Evolutionary conservation across 2,888 invertebrate genomes (phyloP), one percentile per base, ranked within the genome.

Genomic region (Pseudoips prasinana): DNA sequence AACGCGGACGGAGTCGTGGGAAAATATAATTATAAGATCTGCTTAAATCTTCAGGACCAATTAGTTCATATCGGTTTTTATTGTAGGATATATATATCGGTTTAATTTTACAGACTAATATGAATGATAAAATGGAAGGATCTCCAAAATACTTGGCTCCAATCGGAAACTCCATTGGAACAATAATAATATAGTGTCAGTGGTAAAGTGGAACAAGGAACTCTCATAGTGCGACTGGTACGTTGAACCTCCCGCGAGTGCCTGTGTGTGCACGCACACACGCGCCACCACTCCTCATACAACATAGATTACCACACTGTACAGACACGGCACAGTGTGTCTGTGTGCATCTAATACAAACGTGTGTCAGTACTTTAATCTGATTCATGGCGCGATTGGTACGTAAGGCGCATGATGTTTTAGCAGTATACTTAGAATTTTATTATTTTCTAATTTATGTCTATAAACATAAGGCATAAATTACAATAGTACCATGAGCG

Each of bases 181-280:
- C 75, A 74, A 84, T 85, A 87, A 84, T 85, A 87, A 83, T 78
- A 82, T 79, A 81, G 81, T 84, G 81, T 78, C 82, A 84, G 81
- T 85, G 69, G 72, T 80, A 83, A 87, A 87, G 87, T 88, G 78
- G 87, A 88, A 88, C 87, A 87, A 88, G 87, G 88, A 88, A 88
- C 87, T 87, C 82, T 80, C 81, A 77, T 77, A 81, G 85, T 83
- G 80, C 72, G 77, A 78, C 74, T 84, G 78, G 88, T 84, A 73
- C 88, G 75, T 87, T 87, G 88, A 87, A 87, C 88, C 82, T 78
- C 79, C 65, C 49, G 57, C 22, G 20, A 45, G 45, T 50, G 65
- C 64, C 68, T 77, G 71, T 65, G 70, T 54, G 70, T 47, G 33
- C 55, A 51, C 64, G 56, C 62, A 62, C 58, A 60, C 58, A 38